phyloP scores from a whole-genome alignment of 1,140 invertebrate species.

The Tenebrio molitor region DNA sequence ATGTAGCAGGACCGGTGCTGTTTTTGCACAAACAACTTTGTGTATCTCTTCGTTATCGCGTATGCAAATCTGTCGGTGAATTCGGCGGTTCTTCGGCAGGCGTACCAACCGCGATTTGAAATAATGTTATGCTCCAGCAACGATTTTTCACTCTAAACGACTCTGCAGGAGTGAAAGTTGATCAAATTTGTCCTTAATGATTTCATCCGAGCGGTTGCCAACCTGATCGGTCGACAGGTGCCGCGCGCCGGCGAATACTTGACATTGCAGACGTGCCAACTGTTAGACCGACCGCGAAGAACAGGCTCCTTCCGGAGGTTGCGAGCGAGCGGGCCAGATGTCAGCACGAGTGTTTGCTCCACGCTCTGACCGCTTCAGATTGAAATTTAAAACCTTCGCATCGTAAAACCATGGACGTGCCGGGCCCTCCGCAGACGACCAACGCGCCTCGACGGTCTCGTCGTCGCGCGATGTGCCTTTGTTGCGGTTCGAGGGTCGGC shows the following conservation, averaged over 20 bases:
- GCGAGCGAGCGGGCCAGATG: neutral
- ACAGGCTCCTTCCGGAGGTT: neutral
- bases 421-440: neutral
- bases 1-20: too few relatives aligned
- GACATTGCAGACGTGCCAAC: neutral
- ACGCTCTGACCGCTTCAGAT: constrained; percentile 1
- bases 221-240: constrained; percentile 5
- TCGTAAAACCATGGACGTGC: constrained; percentile 22
- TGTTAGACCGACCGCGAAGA: neutral
- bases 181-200: constrained; percentile 39
- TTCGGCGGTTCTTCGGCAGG: too few relatives aligned
- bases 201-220: constrained; percentile 1
- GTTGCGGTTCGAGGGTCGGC: too few relatives aligned
- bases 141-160: constrained; percentile 22
- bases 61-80: constrained; percentile 6
- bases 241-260: neutral
- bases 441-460: too few relatives aligned
- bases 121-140: neutral
- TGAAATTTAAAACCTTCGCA: constrained; percentile 33
- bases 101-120: constrained; percentile 14
- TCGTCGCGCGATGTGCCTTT: too few relatives aligned
- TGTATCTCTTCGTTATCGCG: too few relatives aligned
- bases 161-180: constrained; percentile 40
- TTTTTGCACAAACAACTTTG: too few relatives aligned
- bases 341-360: neutral